Conservation (phyloP, 2,888 invertebrate genomes). For the Cheiracanthium punctorium region DNA sequence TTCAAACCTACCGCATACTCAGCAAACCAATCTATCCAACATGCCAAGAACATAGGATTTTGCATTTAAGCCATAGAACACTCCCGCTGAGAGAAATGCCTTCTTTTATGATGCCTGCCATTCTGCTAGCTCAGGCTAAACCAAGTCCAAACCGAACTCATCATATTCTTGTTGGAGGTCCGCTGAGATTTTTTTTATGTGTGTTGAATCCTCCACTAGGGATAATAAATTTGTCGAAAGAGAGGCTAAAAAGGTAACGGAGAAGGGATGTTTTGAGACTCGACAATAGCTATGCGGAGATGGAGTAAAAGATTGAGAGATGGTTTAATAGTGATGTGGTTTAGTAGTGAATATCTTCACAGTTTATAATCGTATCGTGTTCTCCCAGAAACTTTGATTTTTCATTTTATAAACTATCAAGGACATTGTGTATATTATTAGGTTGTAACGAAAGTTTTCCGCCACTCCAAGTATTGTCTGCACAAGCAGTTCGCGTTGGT, state of each 20-base stretch:
- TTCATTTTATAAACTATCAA: too few species aligned
- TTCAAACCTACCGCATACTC: conserved; percentile 50
- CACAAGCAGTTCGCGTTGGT: too few species aligned
- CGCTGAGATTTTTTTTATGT: conserved; percentile 3
- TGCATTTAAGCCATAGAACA: background rate
- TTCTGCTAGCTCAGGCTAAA: background rate
- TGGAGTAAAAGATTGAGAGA: background rate
- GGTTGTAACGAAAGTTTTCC: too few species aligned
- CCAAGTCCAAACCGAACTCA: background rate
- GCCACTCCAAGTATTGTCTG: too few species aligned
- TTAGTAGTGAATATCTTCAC: background rate
- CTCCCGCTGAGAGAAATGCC: conserved; percentile 7
- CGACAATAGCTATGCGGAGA: background rate
- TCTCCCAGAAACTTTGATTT: too few species aligned
- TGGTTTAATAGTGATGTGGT: background rate
- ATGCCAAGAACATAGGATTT: background rate
- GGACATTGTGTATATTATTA: too few species aligned
- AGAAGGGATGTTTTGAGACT: background rate
- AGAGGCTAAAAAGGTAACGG: conserved; percentile 4
- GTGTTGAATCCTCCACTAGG: background rate
- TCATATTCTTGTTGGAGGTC: conserved; percentile 2
- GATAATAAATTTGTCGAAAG: conserved; percentile 13
- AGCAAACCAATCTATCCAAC: background rate
- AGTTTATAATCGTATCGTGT: too few species aligned
- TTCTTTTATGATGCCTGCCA: conserved; percentile 8